Evolutionary conservation across 30 jellyfish, hydroid and myxozoan genomes (phyloP), one percentile per base, ranked within the genome.

Genomic region (Aurelia coerulea): DNA sequence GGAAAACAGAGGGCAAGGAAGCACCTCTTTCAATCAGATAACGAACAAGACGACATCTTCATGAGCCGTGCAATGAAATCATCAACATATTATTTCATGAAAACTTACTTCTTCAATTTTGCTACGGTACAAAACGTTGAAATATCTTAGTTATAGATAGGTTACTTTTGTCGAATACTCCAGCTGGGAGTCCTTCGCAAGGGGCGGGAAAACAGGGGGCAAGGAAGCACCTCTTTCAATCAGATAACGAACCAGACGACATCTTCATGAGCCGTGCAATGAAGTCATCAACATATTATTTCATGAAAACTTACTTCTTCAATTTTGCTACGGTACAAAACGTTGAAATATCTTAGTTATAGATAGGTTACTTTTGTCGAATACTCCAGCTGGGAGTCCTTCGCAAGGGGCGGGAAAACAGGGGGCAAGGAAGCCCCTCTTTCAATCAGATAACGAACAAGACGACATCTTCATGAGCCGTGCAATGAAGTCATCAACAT

Each of bases 111-210:
- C 49, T 37, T 4, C 49, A 4, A 37, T 37, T 37, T 37, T 23
- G 49, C 49, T 37, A 2, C 3, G 49, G 49, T 37, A 37, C 49
- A 3, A 2, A 39, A 39, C 51, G 8, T 39, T 39, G 10, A 39
- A 39, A 39, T 3, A 39, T 6, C 51, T 3, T 39, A 3, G 51
- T 39, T 39, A 39, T 39, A 39, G 5, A 89, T 73, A 88, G 87
- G 71, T 97, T 97, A 66, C 96, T 94, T 66, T 88, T 96, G 65
- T 83, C 93, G 83, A 82, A 94, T 3, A 89, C 96, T 13, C 97
- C 98, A 0, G 91, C 97, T n/a, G 98, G 98, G 10, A 23, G 29
- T 23, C 29, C 29, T 23, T 23, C 29, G 29, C 29, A 23, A 23
- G 29, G 29, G 29, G 29, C 29, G 29, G 29, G 29, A 23, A 23